Percentiles rank a stretch among this genome's conserved stretches.
These are phyloP conservation scores for Caenorhabditis brenneri DNA, from an alignment of 1,140 invertebrate genomes.

Conservation along the genomic window DNA sequence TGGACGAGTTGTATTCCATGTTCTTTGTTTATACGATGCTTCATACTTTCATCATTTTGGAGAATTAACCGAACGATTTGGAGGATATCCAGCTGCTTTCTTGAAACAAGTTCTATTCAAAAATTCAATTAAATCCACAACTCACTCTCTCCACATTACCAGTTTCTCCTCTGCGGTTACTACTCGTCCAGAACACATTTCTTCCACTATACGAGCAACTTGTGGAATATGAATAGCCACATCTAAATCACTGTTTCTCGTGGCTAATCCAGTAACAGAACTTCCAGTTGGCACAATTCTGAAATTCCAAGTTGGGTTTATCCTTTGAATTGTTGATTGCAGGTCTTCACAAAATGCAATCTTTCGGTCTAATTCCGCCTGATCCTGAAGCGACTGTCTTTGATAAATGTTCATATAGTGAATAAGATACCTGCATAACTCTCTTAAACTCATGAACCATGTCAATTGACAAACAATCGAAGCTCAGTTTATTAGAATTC, in stretches of 20 bases:
- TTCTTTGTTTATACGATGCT: neutral
- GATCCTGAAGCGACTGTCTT: neutral
- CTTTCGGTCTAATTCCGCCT: neutral
- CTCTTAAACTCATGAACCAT: no score
- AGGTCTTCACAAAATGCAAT: neutral
- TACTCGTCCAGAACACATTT: neutral
- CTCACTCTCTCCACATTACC: conserved; percentile 1
- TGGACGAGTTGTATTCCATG: neutral
- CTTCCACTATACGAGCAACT: neutral
- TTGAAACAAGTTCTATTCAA: neutral
- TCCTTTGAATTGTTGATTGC: neutral
- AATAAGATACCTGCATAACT: no score
- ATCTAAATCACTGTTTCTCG: conserved; percentile 5
- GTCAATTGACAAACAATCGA: no score
- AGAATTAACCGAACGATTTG: neutral
- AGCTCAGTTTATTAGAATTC: no score
- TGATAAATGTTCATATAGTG: neutral
- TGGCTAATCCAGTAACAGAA: neutral
- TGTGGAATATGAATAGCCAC: conserved; percentile 24
- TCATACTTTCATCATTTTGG: neutral
- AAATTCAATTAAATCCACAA: neutral
- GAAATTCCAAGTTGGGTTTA: neutral
- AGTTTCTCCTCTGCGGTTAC: neutral
- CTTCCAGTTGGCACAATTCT: conserved; percentile 6
- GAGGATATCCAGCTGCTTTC: neutral